These are phyloP conservation scores for Lingula anatina DNA, from an alignment of 2,888 invertebrate genomes.

Conservation along the genomic window DNA sequence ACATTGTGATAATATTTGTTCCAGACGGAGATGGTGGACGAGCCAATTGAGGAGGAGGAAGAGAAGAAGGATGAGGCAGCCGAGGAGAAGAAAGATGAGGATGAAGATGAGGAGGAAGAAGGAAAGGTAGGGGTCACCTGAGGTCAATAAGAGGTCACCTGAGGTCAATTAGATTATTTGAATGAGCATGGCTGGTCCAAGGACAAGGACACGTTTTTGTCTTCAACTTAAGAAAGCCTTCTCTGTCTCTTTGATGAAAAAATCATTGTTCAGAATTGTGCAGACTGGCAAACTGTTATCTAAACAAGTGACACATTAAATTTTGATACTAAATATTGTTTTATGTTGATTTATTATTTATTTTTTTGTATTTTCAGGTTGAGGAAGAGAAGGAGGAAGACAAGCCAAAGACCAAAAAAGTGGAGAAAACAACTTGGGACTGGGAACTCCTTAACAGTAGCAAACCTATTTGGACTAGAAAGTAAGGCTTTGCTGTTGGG, in stretches of 20 bases:
- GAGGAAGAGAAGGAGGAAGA: conserved; percentile 65
- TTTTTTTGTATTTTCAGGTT: conserved; percentile 54
- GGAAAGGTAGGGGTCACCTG: no score
- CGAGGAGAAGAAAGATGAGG: conserved; percentile 34
- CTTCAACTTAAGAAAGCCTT: no score
- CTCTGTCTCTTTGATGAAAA: no score
- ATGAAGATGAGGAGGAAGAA: conserved; percentile 41
- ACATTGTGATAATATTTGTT: conserved; percentile 7
- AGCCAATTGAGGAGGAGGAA: conserved; percentile 61
- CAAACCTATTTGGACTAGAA: conserved; percentile 98
- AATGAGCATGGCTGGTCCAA: no score
- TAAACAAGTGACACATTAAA: no score
- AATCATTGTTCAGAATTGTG: no score
- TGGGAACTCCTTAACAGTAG: conserved; percentile 95
- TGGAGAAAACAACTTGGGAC: conserved; percentile 95
- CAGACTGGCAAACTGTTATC: no score
- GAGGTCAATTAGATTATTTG: no score
- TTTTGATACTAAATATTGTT: no score
- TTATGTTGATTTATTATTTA: no score
- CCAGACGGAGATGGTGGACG: conserved; percentile 71
- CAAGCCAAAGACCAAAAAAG: conserved; percentile 74
- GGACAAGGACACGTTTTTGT: no score
- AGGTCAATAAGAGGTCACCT: no score
- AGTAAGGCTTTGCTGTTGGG: conserved; percentile 57
- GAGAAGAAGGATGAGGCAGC: conserved; percentile 35